Evolutionary conservation across 2,797 vertebrate species (phyloP), one percentile per base, ranked within the genome.

Genomic region (Acanthis flammea): DNA sequence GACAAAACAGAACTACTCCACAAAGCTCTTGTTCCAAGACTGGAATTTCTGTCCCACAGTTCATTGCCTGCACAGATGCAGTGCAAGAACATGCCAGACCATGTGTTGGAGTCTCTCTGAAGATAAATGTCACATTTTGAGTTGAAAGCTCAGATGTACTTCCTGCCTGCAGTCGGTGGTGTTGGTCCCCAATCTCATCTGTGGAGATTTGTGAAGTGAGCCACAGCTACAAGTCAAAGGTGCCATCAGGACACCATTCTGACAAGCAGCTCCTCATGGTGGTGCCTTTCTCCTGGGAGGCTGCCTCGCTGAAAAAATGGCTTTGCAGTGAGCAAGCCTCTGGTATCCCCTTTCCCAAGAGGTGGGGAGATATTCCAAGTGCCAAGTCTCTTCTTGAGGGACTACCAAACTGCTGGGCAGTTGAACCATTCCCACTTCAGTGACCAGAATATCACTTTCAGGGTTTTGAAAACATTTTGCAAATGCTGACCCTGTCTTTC

Each of bases 121-220:
- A 74, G 39, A 50, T 10, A 83, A 60, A 63, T 16, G 33, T 14
- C 33, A 9, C 16, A 7, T 68, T 71, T 35, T 6, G 51, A 78
- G 45, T 45, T 37, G 24, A 63, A 54, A 0, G 2, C 12, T 14
- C 2, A 53, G 30, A n/a, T 77, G 4, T 0, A 1, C 14, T 37
- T 81, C 15, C 28, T 70, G 55, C 25, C 63, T 86, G 22, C 2
- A 11, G 0, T 58, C 6, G 18, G 28, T 24, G 11, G 2, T 7
- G 35, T 7, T 33, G 54, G 37, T 25, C 41, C 41, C 57, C 2
- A 2, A 0, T 44, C 31, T 22, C 58, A 11, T 24, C 78, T n/a
- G 7, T 16, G 25, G 2, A 7, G 65, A 45, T 77, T 14, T 54
- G 61, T 9, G 2, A 48, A 30, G 42, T 23, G 13, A 33, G 76